Conservation (phyloP, 2,888 invertebrate genomes). For the Osmoderma eremita region DNA sequence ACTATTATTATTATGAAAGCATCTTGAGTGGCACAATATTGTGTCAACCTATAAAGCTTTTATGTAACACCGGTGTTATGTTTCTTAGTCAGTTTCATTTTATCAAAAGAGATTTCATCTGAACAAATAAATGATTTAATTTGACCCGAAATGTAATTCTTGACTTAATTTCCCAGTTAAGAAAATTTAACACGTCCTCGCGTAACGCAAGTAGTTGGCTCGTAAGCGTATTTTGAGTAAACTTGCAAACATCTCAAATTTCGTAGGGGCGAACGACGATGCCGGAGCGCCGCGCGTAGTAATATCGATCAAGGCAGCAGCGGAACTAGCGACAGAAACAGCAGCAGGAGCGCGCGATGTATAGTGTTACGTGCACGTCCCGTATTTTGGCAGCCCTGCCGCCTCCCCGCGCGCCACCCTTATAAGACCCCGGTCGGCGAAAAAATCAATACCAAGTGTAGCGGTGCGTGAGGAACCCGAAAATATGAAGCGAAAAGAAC, state of each 20-base stretch:
- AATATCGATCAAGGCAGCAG: slow-evolving; percentile 42
- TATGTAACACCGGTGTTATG: too few relatives aligned
- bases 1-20: too few relatives aligned
- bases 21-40: too few relatives aligned
- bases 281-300: slow-evolving; percentile 13
- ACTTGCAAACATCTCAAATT: slow-evolving; percentile 29
- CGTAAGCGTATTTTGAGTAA: not conserved
- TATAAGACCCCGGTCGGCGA: slow-evolving; percentile 48
- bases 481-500: slow-evolving; percentile 44
- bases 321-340: slow-evolving; percentile 33
- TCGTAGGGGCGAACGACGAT: slow-evolving; percentile 12
- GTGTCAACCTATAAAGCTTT: too few relatives aligned
- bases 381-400: slow-evolving; percentile 42
- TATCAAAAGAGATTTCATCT: too few relatives aligned
- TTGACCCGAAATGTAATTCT: too few relatives aligned
- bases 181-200: too few relatives aligned
- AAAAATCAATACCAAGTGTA: slow-evolving; percentile 55
- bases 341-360: slow-evolving; percentile 32
- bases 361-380: slow-evolving; percentile 34
- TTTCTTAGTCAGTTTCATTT: too few relatives aligned
- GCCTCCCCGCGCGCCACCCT: slow-evolving; percentile 49
- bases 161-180: too few relatives aligned
- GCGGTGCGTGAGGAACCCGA: slow-evolving; percentile 51
- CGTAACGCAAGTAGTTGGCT: not conserved
- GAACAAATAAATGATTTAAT: too few relatives aligned